Evolutionary conservation across 2,113 vertebrate species (phyloP).

Genomic region (Chunga burmeisteri): DNA sequence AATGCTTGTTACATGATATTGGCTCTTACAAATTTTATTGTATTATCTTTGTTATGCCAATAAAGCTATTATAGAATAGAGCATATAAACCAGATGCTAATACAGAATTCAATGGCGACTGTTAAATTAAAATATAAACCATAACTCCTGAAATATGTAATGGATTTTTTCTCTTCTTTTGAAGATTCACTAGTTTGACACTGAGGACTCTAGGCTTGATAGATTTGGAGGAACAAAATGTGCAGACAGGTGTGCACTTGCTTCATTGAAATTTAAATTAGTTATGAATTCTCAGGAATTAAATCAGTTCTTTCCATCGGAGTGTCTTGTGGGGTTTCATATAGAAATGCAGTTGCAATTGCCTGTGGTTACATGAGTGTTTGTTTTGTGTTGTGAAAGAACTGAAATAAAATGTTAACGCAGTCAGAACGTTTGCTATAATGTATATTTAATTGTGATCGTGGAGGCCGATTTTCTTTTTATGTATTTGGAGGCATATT

Average conservation of each 20-base stretch:
- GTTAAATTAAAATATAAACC: neutral
- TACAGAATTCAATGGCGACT: neutral
- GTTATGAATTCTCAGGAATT: neutral
- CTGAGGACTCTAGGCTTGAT: neutral
- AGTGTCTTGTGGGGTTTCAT: neutral
- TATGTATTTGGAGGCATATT: neutral
- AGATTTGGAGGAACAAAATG: neutral
- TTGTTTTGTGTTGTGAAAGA: neutral
- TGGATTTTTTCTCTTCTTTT: neutral
- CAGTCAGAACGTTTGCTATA: neutral
- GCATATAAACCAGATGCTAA: neutral
- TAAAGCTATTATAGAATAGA: neutral
- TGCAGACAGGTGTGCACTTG: conserved; percentile 11
- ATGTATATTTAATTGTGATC: neutral
- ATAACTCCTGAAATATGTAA: neutral
- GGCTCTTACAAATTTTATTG: neutral
- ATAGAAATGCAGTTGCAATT: neutral
- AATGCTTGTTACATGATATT: neutral
- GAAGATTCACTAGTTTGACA: neutral
- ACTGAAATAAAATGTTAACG: neutral
- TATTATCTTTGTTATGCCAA: neutral
- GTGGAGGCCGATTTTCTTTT: neutral
- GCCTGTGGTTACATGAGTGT: neutral
- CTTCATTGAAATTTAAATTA: conserved; percentile 50
- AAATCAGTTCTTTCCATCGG: neutral